Base-by-base conservation (phyloP, 2,797 vertebrate genomes). In the Amazona ochrocephala region DNA sequence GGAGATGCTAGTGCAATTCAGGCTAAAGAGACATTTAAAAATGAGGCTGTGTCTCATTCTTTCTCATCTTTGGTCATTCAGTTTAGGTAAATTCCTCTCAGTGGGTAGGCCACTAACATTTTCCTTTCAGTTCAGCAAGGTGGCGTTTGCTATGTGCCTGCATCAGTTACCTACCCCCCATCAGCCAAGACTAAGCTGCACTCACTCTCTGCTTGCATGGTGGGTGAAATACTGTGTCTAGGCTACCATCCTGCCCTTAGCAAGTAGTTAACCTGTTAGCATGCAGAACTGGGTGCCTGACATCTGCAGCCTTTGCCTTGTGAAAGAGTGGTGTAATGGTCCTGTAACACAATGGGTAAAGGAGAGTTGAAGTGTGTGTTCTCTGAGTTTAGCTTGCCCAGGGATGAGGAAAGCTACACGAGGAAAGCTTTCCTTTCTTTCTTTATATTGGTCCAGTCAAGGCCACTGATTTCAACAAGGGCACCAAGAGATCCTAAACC, bases 261-360 rank as follows among this genome's bases (percentile, higher is more conserved):
- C n/a, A 24, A 77, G 65, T 4, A 51, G 21, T 5, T 4, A 8
- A 44, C 1, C 7, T 30, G 45, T 7, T 32, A 42, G 7, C 37
- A 21, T 12, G 7, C 14, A 9, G 22, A 71, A 47, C 65, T 79
- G 66, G 19, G 37, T 0, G 3, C 15, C 42, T 0, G 0, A 16
- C 32, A 22, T 2, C 29, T 0, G 2, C 54, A 58, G 54, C 62
- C 60, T 58, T 44, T 1, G 0, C 45, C 61, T 39, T 42, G 37
- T 61, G 62, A 71, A 86, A 90, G 32, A 9, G 26, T 21, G 45
- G 16, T 32, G 26, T 47, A 47, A 54, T 1, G 5, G 9, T 76
- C 41, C 66, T 72, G 42, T n/a, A 72, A 65, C 29, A 50, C 37
- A 78, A 19, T 30, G 32, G 1, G 1, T 10, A 24, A 71, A 27